Percentiles rank a stretch among this genome's conserved stretches.
These are phyloP conservation scores for Lindbergichthys nudifrons DNA, from an alignment of 2,797 vertebrate species.

Conservation along the genomic window DNA sequence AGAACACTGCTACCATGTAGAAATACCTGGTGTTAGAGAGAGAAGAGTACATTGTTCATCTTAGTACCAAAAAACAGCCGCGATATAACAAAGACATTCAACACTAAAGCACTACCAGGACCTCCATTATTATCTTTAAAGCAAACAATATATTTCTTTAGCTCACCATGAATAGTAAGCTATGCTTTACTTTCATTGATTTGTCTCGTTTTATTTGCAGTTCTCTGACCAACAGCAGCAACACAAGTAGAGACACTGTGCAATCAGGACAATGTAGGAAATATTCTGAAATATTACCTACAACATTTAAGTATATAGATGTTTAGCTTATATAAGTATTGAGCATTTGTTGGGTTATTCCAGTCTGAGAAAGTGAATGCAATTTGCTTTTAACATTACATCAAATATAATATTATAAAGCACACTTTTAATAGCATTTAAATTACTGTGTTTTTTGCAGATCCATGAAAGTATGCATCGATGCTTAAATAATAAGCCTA, in stretches of 20 bases:
- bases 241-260: not conserved
- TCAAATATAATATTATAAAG: too few relatives aligned
- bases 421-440: not conserved
- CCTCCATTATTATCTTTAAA: not conserved
- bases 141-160: not conserved
- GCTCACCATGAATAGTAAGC: not conserved
- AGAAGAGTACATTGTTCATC: constrained; percentile 3
- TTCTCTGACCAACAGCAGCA: not conserved
- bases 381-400: too few relatives aligned
- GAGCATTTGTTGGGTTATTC: too few relatives aligned
- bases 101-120: not conserved
- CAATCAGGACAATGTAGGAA: not conserved
- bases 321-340: too few relatives aligned
- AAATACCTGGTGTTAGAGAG: constrained; percentile 80
- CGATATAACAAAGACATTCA: not conserved
- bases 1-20: constrained; percentile 93
- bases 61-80: not conserved
- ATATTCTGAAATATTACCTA: not conserved
- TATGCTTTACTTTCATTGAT: not conserved
- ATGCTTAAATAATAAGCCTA: not conserved
- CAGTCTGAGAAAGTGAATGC: too few relatives aligned
- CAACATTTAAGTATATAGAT: not conserved
- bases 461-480: not conserved
- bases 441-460: not conserved
- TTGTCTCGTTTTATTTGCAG: not conserved